Base-by-base conservation (phyloP, 30 jellyfish, hydroid and myxozoan genomes). In the Chironex yamaguchii region DNA sequence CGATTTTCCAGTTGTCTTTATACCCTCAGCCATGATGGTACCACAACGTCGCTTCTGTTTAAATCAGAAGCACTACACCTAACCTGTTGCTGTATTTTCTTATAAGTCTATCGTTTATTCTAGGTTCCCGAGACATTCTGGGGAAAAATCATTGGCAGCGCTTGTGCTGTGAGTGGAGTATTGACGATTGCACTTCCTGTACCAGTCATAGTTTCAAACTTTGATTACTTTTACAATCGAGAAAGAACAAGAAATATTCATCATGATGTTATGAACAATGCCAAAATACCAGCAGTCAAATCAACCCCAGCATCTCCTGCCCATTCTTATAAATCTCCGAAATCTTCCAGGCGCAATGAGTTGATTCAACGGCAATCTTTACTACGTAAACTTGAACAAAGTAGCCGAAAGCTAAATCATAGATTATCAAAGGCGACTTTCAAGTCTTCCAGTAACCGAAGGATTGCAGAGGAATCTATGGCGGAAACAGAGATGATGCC, bases 111-210 rank as follows among this genome's bases (percentile, higher is more conserved):
- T 12, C 52, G 11, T 54, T 25, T 72, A 17, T 29, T 76, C 22
- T 62, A 93, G 98, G 98, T 88, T 25, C 98, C 98, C 23, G 77
- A 65, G 13, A 93, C 98, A 36, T 93, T 93, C 76, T 84, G 53
- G 27, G 98, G 98, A 28, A 93, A 93, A 67, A 68, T 88, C 4
- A 68, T 93, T 29, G 98, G 98, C 20, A 85, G 98, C 81, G 92
- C 92, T 17, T 93, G 98, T 49, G 92, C 98, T 3, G 77, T 93
- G 2, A 66, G 97, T 48, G 98, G 98, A 0, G 98, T 93, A 9
- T 63, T 93, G 3, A 88, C 98, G 34, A 93, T 87, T 24, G 98
- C 98, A 0, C 69, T 93, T n/a, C 98, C 98, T 0, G 98, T 93
- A 0, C 98, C 98, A 0, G 98, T 93, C 3, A 93, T 93, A 34